Percentiles rank a stretch among this genome's conserved stretches.
These are phyloP conservation scores for Euplagia quadripunctaria DNA, from an alignment of 2,888 invertebrate genomes.

Conservation along the genomic window DNA sequence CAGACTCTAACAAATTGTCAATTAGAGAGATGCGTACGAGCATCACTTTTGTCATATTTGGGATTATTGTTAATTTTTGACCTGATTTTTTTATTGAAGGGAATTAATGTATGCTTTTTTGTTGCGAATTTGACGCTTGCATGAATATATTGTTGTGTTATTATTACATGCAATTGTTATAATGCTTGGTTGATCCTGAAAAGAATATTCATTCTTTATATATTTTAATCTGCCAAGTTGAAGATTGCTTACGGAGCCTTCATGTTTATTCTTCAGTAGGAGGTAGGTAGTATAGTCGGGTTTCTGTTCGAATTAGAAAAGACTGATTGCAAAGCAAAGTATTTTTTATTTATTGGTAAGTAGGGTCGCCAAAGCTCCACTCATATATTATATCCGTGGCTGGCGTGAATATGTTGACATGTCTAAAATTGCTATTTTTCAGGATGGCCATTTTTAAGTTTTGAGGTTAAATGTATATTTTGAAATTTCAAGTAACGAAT, in stretches of 20 bases:
- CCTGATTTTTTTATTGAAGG: conserved; percentile 49
- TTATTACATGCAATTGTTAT: conserved; percentile 12
- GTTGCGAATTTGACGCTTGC: conserved; percentile 31
- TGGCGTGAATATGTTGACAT: no score
- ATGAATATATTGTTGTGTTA: conserved; percentile 34
- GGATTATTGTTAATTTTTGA: conserved; percentile 56
- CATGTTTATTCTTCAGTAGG: not conserved
- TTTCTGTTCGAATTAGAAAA: not conserved
- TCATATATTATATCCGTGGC: not conserved
- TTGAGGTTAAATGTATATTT: no score
- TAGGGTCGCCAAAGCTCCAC: not conserved
- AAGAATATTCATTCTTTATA: conserved; percentile 19
- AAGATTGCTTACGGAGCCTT: not conserved
- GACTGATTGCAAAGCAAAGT: not conserved
- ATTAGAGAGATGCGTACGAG: conserved; percentile 58
- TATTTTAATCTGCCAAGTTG: not conserved
- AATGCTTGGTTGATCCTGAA: conserved; percentile 15
- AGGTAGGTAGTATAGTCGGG: no score
- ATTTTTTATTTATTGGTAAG: conserved; percentile 1
- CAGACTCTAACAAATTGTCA: conserved; percentile 61
- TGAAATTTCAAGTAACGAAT: no score
- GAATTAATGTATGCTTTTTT: conserved; percentile 18
- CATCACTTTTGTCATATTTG: conserved; percentile 51
- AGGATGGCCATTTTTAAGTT: no score
- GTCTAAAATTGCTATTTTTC: no score